Base-by-base conservation (phyloP, 2,113 vertebrate species). In the Cranoglanis bouderius region DNA sequence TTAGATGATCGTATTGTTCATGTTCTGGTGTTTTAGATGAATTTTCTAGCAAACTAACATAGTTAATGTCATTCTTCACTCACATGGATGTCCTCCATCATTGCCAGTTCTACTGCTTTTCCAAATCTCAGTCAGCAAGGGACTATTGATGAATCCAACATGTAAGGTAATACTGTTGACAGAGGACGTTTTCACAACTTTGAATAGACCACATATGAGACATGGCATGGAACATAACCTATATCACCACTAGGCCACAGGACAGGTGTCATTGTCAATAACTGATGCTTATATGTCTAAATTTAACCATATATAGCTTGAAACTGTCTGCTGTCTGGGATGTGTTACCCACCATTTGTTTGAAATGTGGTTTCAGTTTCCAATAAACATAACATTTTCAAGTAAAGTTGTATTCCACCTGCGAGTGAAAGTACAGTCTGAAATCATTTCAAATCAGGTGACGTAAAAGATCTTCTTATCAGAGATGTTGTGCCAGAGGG, bases 301-400 rank as follows among this genome's bases (percentile, higher is more conserved):
- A 40, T 18, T 4, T 75, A 78, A 78, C 75, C 75, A 51, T 78
- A 51, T 51, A 51, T 51, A 78, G 26, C 43, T 78, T n/a, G 43
- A 78, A 78, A 78, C 75, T 51, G 26, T 51, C 26, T 78, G 46
- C 75, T 78, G 18, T 49, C 43, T 29, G 43, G 6, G 75, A 49
- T 51, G 43, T n/a, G 12, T 46, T 77, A 77, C 49, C 74, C 74
- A 49, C 24, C 74, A 77, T 72, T 72, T 75, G 72, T 75, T 46
- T 75, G 9, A 46, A 75, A 75, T 46, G 72, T 75, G 40, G 72
- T 75, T 75, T 75, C 72, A 43, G 72, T 75, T 75, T 75, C 72
- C 4, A 1, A 75, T 43, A 46, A 46, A 46, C 70, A 67, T 32
- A 18, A 6, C 72, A 46, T 75, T 75, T 75, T 26, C 9, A 21